Conservation (phyloP, 2,797 vertebrate genomes). For the Acrossocheilus wenchowensis region DNA sequence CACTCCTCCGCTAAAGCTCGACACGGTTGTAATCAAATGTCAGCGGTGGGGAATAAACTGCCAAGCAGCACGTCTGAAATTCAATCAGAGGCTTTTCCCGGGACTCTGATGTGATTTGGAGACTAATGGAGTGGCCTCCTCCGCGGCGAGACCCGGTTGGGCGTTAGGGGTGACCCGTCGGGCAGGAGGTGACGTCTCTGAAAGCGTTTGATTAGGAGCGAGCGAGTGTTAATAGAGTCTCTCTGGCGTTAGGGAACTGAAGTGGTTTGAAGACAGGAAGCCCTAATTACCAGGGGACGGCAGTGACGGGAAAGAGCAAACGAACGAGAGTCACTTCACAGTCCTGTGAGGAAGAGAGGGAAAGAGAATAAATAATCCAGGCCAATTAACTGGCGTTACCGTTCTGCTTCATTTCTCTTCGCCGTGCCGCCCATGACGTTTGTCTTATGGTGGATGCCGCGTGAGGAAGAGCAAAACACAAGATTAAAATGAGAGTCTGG, state of each 20-base stretch:
- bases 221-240: slow-evolving; percentile 55
- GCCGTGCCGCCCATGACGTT: slow-evolving; percentile 46
- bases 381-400: slow-evolving; percentile 57
- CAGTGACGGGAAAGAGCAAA: slow-evolving; percentile 31
- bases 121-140: slow-evolving; percentile 54
- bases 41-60: slow-evolving; percentile 44
- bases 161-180: background rate
- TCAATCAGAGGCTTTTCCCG: slow-evolving; percentile 49
- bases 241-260: slow-evolving; percentile 27
- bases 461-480: slow-evolving; percentile 14
- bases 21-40: slow-evolving; percentile 53
- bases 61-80: slow-evolving; percentile 42
- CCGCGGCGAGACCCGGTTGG: background rate
- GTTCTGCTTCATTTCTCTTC: slow-evolving; percentile 37
- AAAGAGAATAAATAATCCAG: slow-evolving; percentile 28
- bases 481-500: background rate
- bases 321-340: slow-evolving; percentile 49
- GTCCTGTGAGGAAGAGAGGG: slow-evolving; percentile 20
- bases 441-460: slow-evolving; percentile 41
- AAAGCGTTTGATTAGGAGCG: slow-evolving; percentile 47
- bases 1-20: slow-evolving; percentile 20
- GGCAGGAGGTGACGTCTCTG: background rate
- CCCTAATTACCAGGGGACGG: slow-evolving; percentile 61
- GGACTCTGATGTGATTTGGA: slow-evolving; percentile 51
- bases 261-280: slow-evolving; percentile 55